Conservation (phyloP, 2,888 invertebrate genomes). For the Chironomus tentans region DNA sequence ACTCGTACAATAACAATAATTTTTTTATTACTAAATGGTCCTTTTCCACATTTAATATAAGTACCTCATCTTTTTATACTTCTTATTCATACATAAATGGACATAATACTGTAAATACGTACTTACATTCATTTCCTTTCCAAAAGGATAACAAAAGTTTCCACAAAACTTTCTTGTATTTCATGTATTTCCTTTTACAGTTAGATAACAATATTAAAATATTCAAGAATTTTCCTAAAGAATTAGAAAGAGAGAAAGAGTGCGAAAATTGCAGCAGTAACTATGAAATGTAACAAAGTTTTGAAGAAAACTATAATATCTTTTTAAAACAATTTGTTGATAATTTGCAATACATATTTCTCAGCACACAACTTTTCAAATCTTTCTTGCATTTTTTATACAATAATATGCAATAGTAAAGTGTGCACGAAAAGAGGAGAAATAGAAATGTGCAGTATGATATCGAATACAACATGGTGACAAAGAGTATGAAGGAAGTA, state of each 20-base stretch:
- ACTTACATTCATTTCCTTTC: background rate
- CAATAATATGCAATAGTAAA: background rate
- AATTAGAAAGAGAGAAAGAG: background rate
- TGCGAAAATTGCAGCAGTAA: background rate
- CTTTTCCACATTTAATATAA: too few relatives aligned
- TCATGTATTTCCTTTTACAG: background rate
- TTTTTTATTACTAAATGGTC: too few relatives aligned
- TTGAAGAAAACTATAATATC: background rate
- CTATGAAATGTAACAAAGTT: background rate
- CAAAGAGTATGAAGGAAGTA: too few relatives aligned
- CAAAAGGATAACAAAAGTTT: background rate
- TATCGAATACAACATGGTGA: background rate
- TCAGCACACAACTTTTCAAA: background rate
- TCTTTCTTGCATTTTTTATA: background rate
- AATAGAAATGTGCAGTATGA: background rate
- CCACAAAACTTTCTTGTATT: background rate
- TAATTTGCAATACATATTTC: slow-evolving; percentile 23
- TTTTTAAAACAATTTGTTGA: slow-evolving; percentile 23
- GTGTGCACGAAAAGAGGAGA: background rate
- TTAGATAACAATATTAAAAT: slow-evolving; percentile 8
- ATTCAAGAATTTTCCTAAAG: background rate
- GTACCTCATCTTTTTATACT: too few relatives aligned
- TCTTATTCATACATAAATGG: too few relatives aligned
- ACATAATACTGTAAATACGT: too few relatives aligned
- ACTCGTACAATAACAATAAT: too few relatives aligned